Base-by-base conservation (phyloP, 2,888 invertebrate genomes). In the Sclerodermus sp. region DNA sequence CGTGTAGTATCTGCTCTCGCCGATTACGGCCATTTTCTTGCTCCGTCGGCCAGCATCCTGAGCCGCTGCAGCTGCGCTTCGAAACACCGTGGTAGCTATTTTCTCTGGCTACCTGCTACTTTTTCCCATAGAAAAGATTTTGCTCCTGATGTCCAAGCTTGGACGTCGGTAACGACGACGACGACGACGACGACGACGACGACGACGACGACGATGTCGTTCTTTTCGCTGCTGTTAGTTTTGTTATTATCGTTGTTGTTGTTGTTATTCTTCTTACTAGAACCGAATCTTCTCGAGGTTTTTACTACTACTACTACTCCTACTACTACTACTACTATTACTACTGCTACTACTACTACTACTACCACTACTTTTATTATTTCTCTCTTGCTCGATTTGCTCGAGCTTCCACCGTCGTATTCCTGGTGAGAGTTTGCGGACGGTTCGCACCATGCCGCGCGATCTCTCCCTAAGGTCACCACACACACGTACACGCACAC, bases 11-110 rank as follows among this genome's bases (percentile, higher is more conserved):
- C 70, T 73, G 55, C 67, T 59, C 64, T 73, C 68, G 68, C 73
- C 72, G 67, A 75, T 74, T 68, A 76, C 72, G 74, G 75, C 74
- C 76, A 76, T 76, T 65, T 74, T 74, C 64, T 66, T 58, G 53
- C 55, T 66, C 63, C 67, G 66, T 67, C 64, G 60, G 62, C 53
- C 62, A 72, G 64, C 74, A 73, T 73, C 67, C 67, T 72, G 66
- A 53, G 60, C 62, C 55, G 60, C 63, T 60, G 63, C 62, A 56
- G 57, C 54, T 57, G 55, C 58, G 49, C 55, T 57, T 58, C 60
- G 55, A 51, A 60, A 58, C 62, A 62, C 65, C 60, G 52, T 54
- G 55, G 56, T 53, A 55, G 49, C 55, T 30, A 34, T 51, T 55
- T 54, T 23, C 3, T 8, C 52, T 57, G 45, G 49, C 55, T 48